Conservation (phyloP, 2,797 vertebrate genomes). For the Sylvilagus floridanus region DNA sequence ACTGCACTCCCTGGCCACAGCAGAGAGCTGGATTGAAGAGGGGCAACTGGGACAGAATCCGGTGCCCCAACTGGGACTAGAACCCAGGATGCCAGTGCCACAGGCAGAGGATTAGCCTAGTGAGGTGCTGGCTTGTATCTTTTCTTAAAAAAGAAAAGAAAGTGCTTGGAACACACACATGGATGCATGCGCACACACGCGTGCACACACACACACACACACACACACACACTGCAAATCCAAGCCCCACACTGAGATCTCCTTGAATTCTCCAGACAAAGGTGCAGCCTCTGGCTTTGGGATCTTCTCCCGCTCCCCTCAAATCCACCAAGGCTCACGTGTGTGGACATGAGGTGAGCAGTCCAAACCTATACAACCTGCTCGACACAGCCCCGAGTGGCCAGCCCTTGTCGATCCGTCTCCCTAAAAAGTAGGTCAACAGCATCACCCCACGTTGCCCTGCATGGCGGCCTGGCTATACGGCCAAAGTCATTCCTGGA, state of each 20-base stretch:
- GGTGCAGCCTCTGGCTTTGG: background rate
- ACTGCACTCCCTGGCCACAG: too few relatives aligned
- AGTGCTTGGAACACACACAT: background rate
- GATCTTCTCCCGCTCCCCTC: background rate
- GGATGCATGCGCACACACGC: too few relatives aligned
- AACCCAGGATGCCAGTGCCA: too few relatives aligned
- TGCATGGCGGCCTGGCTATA: background rate
- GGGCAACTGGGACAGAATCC: too few relatives aligned
- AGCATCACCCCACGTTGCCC: background rate
- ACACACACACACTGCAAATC: background rate
- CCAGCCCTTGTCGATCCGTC: background rate
- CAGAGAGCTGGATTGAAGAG: too few relatives aligned
- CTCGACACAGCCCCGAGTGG: background rate
- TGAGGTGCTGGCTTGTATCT: too few relatives aligned
- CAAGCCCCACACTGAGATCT: background rate
- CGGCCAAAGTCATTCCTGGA: background rate
- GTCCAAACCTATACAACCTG: background rate
- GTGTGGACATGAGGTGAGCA: background rate
- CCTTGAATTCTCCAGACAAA: conserved; percentile 28
- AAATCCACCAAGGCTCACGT: background rate
- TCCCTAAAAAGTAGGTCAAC: background rate
- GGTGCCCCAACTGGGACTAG: too few relatives aligned
- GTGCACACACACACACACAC: background rate
- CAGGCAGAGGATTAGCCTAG: too few relatives aligned
- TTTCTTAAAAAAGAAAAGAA: background rate